phyloP scores from a whole-genome alignment of 1,140 invertebrate genomes.

The Schlechtendalia chinensis region DNA sequence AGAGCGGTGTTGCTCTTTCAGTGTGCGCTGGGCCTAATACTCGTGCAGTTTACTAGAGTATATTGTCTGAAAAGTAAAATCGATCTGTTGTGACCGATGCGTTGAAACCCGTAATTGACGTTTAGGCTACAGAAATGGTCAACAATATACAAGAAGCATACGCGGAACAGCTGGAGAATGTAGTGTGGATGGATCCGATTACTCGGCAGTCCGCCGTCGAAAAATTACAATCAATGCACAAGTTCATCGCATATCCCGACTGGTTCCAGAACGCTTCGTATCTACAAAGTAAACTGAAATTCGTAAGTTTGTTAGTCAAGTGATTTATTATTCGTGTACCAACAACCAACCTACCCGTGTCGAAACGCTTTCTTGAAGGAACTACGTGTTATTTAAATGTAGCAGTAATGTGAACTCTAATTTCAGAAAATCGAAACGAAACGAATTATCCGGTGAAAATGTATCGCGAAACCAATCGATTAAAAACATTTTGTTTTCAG shows the following conservation, averaged over 20 bases:
- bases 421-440: too few species aligned
- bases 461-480: fast-evolving
- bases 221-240: slow-evolving; percentile 63
- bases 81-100: too few species aligned
- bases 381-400: too few species aligned
- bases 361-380: too few species aligned
- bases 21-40: too few species aligned
- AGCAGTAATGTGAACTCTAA: too few species aligned
- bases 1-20: too few species aligned
- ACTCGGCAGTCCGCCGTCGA: slow-evolving; percentile 61
- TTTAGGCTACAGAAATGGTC: slow-evolving; percentile 60
- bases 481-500: neutral
- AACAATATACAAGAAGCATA: slow-evolving; percentile 62
- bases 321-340: too few species aligned
- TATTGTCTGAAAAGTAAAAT: too few species aligned
- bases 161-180: slow-evolving; percentile 59
- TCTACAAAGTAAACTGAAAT: slow-evolving; percentile 54
- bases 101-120: neutral
- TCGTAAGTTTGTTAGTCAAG: neutral
- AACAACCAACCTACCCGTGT: too few species aligned
- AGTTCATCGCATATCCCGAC: slow-evolving; percentile 68
- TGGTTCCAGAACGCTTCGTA: slow-evolving; percentile 62
- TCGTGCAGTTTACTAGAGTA: too few species aligned
- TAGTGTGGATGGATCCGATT: slow-evolving; percentile 65
- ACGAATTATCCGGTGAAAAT: neutral